Conservation (phyloP, 1,140 invertebrate species). For the Camponotus vicinus region DNA sequence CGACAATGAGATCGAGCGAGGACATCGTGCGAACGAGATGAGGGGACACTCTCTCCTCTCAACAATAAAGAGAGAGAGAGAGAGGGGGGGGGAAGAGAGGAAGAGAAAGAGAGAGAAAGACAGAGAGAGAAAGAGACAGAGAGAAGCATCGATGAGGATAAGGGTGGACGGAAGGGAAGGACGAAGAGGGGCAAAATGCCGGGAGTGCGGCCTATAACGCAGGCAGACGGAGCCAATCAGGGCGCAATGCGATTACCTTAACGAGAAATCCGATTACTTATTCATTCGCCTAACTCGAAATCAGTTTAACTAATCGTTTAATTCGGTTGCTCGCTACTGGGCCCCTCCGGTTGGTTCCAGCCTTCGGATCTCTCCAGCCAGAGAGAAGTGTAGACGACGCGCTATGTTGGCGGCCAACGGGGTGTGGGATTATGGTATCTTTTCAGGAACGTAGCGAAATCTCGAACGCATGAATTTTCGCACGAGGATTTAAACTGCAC, state of each 20-base stretch:
- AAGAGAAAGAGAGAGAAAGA: neutral
- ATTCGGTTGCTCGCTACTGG: conserved; percentile 80
- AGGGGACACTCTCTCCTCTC: conserved; percentile 21
- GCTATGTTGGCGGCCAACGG: conserved; percentile 17
- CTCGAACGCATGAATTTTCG: conserved; percentile 6
- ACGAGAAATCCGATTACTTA: conserved; percentile 86
- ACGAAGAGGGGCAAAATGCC: conserved; percentile 61
- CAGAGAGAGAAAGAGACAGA: too few relatives aligned
- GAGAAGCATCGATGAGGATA: conserved; percentile 1
- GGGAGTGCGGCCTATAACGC: conserved; percentile 77
- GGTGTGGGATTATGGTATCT: conserved; percentile 47
- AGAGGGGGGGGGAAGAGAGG: neutral
- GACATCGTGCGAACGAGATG: conserved; percentile 31
- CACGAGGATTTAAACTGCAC: neutral
- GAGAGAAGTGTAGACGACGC: conserved; percentile 52
- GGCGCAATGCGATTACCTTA: conserved; percentile 86
- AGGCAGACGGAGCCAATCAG: conserved; percentile 84
- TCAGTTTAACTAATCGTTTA: conserved; percentile 87
- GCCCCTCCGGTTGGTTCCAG: conserved; percentile 60
- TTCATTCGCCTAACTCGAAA: conserved; percentile 86
- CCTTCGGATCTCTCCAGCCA: conserved; percentile 37
- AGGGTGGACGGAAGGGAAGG: neutral
- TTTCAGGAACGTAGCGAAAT: conserved; percentile 52
- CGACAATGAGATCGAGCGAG: conserved; percentile 27
- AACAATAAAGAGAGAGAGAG: neutral